Conservation (phyloP, 1,140 invertebrate genomes). For the Panulirus ornatus region DNA sequence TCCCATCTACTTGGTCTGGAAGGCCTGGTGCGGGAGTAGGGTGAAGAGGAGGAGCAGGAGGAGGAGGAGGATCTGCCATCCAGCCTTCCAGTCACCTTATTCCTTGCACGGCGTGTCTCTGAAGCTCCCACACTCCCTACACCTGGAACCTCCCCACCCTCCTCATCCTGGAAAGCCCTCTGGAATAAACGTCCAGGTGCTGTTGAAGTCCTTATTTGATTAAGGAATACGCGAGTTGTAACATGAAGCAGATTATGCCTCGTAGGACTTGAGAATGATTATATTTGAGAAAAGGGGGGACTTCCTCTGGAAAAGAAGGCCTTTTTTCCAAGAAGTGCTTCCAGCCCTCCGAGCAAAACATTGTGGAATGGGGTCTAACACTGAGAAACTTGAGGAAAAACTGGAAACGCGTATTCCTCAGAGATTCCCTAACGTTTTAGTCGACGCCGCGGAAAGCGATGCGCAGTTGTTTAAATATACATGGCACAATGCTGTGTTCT, state of each 20-base stretch:
- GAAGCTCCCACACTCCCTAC: constrained; percentile 26
- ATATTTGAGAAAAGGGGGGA: neutral
- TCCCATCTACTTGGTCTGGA: constrained; percentile 5
- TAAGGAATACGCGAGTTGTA: constrained; percentile 63
- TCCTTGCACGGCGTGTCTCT: constrained; percentile 58
- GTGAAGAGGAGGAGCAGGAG: neutral
- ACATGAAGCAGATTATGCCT: constrained; percentile 2
- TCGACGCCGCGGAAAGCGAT: constrained; percentile 73
- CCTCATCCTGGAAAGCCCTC: constrained; percentile 19
- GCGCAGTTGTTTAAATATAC: constrained; percentile 74
- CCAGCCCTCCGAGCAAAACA: constrained; percentile 22
- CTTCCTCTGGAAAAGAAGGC: neutral
- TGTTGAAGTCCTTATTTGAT: constrained; percentile 70
- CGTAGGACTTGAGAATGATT: too few species aligned
- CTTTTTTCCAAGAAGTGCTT: neutral
- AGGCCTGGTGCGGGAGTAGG: neutral
- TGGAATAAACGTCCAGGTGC: constrained; percentile 66
- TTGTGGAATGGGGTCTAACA: constrained; percentile 51
- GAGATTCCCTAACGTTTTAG: constrained; percentile 74
- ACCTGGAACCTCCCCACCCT: constrained; percentile 68
- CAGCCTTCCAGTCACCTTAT: constrained; percentile 36
- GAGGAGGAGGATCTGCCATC: neutral
- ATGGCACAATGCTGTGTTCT: constrained; percentile 70
- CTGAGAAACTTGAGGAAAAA: constrained; percentile 67
- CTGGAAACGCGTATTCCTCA: constrained; percentile 69